Evolutionary conservation across 1,140 invertebrate genomes (phyloP).

Genomic region (Drosophila pseudoobscura): DNA sequence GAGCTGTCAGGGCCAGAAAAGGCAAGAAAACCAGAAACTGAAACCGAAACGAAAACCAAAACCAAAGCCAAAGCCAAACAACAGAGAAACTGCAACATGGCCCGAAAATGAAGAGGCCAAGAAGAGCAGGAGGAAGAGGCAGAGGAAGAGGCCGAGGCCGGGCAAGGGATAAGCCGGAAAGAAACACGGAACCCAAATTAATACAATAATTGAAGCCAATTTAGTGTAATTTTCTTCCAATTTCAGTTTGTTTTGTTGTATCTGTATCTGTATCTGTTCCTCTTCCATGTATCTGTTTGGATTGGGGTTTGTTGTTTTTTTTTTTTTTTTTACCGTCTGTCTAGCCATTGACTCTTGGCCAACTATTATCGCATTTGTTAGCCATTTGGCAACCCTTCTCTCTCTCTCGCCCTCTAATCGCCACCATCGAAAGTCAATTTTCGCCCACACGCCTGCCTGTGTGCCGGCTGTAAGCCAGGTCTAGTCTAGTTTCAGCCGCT

Average conservation of each 20-base stretch:
- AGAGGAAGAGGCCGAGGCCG: not conserved
- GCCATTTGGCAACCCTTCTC: constrained; percentile 61
- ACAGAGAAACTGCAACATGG: constrained; percentile 36
- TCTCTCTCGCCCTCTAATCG: not conserved
- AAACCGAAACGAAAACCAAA: constrained; percentile 13
- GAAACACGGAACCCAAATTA: constrained; percentile 83
- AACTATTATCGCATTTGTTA: constrained; percentile 81
- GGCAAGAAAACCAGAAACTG: constrained; percentile 13
- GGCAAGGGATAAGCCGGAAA: constrained; percentile 82
- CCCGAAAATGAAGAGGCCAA: constrained; percentile 28
- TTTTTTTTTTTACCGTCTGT: constrained; percentile 26
- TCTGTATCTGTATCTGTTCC: constrained; percentile 21
- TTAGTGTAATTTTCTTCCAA: constrained; percentile 82
- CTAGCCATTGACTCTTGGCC: constrained; percentile 75
- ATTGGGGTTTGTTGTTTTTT: constrained; percentile 20
- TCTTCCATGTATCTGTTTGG: constrained; percentile 7
- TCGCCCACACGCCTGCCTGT: constrained; percentile 13
- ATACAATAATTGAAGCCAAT: constrained; percentile 83
- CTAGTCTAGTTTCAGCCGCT: constrained; percentile 19
- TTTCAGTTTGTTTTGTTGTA: constrained; percentile 60
- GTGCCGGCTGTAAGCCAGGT: constrained; percentile 14
- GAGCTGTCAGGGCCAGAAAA: constrained; percentile 30
- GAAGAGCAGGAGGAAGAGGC: constrained; percentile 25
- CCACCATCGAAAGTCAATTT: constrained; percentile 54
- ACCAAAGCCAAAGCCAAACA: constrained; percentile 7